Conservation (phyloP, 2,113 vertebrate genomes). For the Romanogobio albipinnatus region DNA sequence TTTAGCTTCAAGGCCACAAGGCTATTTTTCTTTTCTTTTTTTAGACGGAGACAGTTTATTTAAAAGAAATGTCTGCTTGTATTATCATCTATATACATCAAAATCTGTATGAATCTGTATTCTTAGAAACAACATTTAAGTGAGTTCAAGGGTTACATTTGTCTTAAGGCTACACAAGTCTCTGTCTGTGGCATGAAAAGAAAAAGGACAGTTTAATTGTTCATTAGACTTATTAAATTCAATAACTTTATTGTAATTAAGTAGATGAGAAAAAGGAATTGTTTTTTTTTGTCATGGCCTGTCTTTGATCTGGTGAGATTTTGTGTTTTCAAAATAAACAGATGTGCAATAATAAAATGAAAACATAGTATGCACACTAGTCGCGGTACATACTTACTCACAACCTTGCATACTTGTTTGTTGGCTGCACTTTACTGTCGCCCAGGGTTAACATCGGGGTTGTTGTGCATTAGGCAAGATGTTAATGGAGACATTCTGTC, state of each 20-base stretch:
- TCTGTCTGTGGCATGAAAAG: neutral
- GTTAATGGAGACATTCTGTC: constrained; percentile 24
- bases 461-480: constrained; percentile 27
- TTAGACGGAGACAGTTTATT: neutral
- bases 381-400: neutral
- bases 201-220: neutral
- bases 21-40: neutral
- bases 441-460: constrained; percentile 15
- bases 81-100: neutral
- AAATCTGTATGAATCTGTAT: neutral
- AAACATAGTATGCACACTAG: neutral
- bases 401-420: neutral
- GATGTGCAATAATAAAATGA: too few relatives aligned
- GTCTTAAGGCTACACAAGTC: neutral
- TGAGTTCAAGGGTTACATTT: neutral
- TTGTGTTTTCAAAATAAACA: too few relatives aligned
- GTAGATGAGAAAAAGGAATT: neutral
- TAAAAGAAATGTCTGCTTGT: neutral
- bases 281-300: neutral
- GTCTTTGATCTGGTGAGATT: too few relatives aligned
- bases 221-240: neutral
- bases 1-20: neutral
- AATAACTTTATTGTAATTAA: neutral
- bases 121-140: neutral
- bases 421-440: neutral